A percentile compares a stretch with the other conserved stretches of the same genome.
These are phyloP conservation scores for Pycnomerus fuliginosus DNA, from an alignment of 2,888 invertebrate species.

Conservation along the genomic window DNA sequence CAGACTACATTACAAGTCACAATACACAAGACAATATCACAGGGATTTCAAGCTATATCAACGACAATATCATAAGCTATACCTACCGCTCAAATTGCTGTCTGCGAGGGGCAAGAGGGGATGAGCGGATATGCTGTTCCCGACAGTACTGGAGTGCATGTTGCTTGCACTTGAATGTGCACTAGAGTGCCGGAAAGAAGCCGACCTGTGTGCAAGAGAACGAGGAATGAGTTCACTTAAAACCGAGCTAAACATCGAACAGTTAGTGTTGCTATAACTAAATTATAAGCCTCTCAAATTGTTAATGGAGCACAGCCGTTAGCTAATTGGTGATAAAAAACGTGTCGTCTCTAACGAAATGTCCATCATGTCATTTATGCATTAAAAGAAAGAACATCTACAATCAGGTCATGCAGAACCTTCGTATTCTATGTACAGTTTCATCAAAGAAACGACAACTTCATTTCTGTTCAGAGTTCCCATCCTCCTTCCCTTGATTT, in stretches of 20 bases:
- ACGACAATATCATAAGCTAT: too few relatives aligned
- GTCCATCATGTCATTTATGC: constrained; percentile 13
- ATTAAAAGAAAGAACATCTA: constrained; percentile 9
- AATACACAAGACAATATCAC: too few relatives aligned
- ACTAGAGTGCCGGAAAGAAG: constrained; percentile 85
- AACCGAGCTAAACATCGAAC: constrained; percentile 35
- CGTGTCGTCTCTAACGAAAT: constrained; percentile 22
- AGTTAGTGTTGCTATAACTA: constrained; percentile 31
- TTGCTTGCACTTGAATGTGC: constrained; percentile 68
- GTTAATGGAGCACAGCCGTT: constrained; percentile 46
- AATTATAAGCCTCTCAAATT: constrained; percentile 32
- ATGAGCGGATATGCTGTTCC: constrained; percentile 90
- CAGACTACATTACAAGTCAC: too few relatives aligned
- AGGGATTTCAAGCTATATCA: too few relatives aligned
- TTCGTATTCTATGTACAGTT: constrained; percentile 8
- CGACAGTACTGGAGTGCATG: constrained; percentile 70
- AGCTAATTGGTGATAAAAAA: constrained; percentile 33
- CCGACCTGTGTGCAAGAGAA: constrained; percentile 77
- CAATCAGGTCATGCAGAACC: constrained; percentile 33
- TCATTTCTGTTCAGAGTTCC: too few relatives aligned
- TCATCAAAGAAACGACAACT: constrained; percentile 33
- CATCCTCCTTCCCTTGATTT: constrained; percentile 54
- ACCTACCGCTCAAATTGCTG: constrained; percentile 60
- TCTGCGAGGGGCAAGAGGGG: constrained; percentile 86
- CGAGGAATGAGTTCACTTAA: constrained; percentile 47